Conservation (phyloP, 1,140 invertebrate species). For the Holotrichia oblita region DNA sequence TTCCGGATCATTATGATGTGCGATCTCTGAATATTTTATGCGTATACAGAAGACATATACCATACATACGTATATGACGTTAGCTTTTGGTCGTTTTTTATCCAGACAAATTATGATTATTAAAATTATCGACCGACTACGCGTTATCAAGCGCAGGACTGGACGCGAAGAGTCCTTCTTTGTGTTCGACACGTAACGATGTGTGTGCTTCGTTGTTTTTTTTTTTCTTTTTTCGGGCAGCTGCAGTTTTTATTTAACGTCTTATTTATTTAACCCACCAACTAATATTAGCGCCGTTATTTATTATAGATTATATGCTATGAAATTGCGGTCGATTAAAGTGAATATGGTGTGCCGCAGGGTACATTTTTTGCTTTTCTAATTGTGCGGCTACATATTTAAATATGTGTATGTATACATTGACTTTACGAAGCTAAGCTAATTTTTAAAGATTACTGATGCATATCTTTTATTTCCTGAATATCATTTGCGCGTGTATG, state of each 20-base stretch:
- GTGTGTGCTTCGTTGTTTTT: neutral
- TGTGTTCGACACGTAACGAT: neutral
- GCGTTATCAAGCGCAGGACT: neutral
- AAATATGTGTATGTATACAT: no score
- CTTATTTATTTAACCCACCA: neutral
- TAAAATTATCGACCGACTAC: neutral
- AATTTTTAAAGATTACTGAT: no score
- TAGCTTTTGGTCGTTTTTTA: neutral
- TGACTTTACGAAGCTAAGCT: no score
- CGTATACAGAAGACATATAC: neutral
- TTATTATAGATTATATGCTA: no score
- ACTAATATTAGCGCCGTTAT: no score
- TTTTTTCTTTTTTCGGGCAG: neutral
- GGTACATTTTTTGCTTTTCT: neutral
- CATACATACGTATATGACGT: neutral
- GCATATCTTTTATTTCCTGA: no score
- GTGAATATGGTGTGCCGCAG: neutral
- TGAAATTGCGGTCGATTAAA: neutral
- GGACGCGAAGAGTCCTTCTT: neutral
- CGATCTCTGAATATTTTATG: neutral
- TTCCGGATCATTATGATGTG: constrained; percentile 12
- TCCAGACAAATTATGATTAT: neutral
- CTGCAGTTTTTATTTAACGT: neutral
- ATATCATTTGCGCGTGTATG: no score
- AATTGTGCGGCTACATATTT: neutral